A percentile compares a stretch with the other conserved stretches of the same genome.
phyloP scores from a whole-genome alignment of 2,888 invertebrate genomes.

The Acronicta aceris region DNA sequence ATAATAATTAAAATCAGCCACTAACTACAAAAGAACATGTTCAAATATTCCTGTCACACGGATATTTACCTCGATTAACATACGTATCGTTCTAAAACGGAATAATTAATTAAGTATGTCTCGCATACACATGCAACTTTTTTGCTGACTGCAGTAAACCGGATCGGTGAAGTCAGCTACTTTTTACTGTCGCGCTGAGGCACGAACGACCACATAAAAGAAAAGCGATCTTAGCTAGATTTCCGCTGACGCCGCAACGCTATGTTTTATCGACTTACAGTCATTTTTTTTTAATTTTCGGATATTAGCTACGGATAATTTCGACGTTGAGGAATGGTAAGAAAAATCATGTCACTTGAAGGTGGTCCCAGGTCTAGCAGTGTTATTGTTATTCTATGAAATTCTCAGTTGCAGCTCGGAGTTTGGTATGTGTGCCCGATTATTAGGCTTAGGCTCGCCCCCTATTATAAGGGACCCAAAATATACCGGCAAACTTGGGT shows the following conservation, averaged over 20 bases:
- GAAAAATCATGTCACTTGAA: conserved; percentile 18
- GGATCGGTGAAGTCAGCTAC: conserved; percentile 61
- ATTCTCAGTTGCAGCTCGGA: too few relatives aligned
- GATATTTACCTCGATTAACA: conserved; percentile 32
- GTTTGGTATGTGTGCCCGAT: too few relatives aligned
- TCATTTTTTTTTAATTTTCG: conserved; percentile 37
- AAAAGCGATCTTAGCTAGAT: conserved; percentile 59
- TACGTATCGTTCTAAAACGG: conserved; percentile 40
- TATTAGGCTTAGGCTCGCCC: too few relatives aligned
- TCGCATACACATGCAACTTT: conserved; percentile 39
- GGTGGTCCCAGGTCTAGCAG: too few relatives aligned
- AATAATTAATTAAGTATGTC: conserved; percentile 44
- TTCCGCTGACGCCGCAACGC: conserved; percentile 54
- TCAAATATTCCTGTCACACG: conserved; percentile 4
- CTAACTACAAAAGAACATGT: conserved; percentile 8
- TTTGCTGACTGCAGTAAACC: conserved; percentile 58
- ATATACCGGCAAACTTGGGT: too few relatives aligned
- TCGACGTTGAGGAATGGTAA: conserved; percentile 16
- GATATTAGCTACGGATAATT: conserved; percentile 32
- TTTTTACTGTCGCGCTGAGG: conserved; percentile 61
- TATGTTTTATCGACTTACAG: conserved; percentile 55
- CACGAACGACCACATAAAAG: conserved; percentile 64
- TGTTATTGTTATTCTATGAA: too few relatives aligned
- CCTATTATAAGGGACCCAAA: too few relatives aligned
- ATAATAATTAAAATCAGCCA: too few relatives aligned